Evolutionary conservation across 2,113 vertebrate species (phyloP).

Genomic region (Isurus oxyrinchus): DNA sequence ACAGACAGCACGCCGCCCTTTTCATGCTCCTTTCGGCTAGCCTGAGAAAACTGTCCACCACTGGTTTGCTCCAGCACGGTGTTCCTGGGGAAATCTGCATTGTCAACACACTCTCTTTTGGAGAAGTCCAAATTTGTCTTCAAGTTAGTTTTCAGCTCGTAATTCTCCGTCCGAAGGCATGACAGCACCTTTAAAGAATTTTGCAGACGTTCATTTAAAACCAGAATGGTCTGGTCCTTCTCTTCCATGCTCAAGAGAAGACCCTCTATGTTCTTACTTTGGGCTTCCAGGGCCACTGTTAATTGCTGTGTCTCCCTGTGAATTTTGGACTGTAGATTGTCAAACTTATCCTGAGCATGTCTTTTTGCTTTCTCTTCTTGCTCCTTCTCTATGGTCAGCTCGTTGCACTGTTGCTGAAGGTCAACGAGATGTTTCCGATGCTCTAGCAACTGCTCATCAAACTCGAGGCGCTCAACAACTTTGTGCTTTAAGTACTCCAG

Average conservation of each 20-base stretch:
- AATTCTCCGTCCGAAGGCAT: constrained; percentile 41
- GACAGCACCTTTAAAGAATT: constrained; percentile 46
- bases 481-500: background rate
- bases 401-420: constrained; percentile 42
- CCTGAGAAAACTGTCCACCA: background rate
- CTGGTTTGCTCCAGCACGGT: background rate
- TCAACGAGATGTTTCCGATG: constrained; percentile 40
- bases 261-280: constrained; percentile 60
- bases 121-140: background rate
- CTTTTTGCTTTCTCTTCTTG: constrained; percentile 49
- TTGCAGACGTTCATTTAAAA: constrained; percentile 52
- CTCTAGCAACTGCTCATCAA: constrained; percentile 45
- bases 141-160: background rate
- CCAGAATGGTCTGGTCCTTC: constrained; percentile 53
- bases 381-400: constrained; percentile 44
- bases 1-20: no score
- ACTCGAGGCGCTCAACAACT: background rate
- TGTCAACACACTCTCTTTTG: background rate
- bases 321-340: constrained; percentile 60
- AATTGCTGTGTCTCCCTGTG: constrained; percentile 61
- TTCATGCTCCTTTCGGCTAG: background rate
- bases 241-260: constrained; percentile 59
- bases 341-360: constrained; percentile 55
- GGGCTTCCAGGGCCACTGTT: constrained; percentile 62
- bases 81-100: background rate